Evolutionary conservation across 2,113 vertebrate species (phyloP).

Genomic region (Thamnaconus septentrionalis): DNA sequence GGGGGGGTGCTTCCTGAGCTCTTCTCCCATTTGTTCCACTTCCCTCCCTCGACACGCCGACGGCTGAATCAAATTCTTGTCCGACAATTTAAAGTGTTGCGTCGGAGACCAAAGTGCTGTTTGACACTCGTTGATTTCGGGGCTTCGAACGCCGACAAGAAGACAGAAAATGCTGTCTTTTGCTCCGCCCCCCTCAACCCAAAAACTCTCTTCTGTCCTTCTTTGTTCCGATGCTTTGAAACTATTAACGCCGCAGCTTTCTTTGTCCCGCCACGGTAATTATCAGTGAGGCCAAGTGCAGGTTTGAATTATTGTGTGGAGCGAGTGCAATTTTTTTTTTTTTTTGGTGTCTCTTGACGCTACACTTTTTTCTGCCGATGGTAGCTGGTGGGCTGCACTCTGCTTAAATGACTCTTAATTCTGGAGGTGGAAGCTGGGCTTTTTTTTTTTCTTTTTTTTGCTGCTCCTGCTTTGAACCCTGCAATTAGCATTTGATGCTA

Average conservation of each 20-base stretch:
- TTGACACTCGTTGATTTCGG: conserved; percentile 52
- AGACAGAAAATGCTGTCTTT: not conserved
- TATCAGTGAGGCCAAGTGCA: conserved; percentile 29
- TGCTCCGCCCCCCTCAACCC: conserved; percentile 20
- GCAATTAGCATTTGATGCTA: conserved; percentile 66
- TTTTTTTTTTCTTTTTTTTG: not conserved
- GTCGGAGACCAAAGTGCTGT: conserved; percentile 60
- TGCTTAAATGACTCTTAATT: conserved; percentile 74
- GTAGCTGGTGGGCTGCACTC: conserved; percentile 52
- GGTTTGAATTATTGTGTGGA: conserved; percentile 47
- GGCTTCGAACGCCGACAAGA: conserved; percentile 41
- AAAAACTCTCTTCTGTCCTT: conserved; percentile 42
- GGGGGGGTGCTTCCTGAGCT: conserved; percentile 24
- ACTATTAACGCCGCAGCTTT: conserved; percentile 46
- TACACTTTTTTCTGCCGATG: conserved; percentile 49
- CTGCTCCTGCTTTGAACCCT: conserved; percentile 53
- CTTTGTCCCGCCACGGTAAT: conserved; percentile 46
- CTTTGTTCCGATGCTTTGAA: conserved; percentile 47
- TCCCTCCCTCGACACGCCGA: conserved; percentile 51
- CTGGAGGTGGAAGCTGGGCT: conserved; percentile 13
- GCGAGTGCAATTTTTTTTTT: conserved; percentile 11
- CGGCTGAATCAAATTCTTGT: conserved; percentile 42
- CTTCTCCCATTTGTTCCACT: conserved; percentile 35
- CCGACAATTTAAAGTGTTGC: conserved; percentile 53
- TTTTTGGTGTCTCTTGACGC: not conserved